Evolutionary conservation across 2,797 vertebrate genomes (phyloP), one percentile per base, ranked within the genome.

Genomic region (Cossypha heuglini): DNA sequence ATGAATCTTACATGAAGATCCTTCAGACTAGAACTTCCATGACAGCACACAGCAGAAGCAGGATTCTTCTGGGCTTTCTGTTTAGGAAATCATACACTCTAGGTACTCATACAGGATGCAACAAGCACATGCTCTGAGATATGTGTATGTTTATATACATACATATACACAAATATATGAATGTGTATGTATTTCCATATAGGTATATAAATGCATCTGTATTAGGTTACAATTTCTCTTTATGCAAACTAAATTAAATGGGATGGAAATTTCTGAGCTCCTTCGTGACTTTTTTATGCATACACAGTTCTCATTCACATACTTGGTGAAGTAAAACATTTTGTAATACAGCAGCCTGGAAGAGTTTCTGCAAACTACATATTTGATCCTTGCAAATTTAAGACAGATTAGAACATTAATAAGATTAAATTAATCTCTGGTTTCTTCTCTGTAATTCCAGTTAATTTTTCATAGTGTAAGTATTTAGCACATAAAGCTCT

Each of bases 391-490:
- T 75, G 37, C 8, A 54, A 75, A 78, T 66, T 58, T 66, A 67
- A 52, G 40, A 62, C 12, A 46, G 26, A 74, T 67, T 76, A 37
- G 16, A 83, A 71, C 24, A 67, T 25, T 31, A 42, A 93, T 86
- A 22, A 62, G 22, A 73, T 46, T 68, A 35, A 61, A 78, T 57
- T 57, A 62, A 48, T 90, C 33, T 58, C 8, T 66, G 21, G 2
- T 6, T 78, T 85, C 29, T 77, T 74, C n/a, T 40, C 52, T 77
- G 21, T 67, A 86, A 88, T 67, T 87, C 49, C 49, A 80, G 16
- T 24, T 76, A 72, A n/a, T 82, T 89, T 86, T 82, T 59, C 33
- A 25, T n/a, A 55, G 10, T 37, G 5, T 46, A 40, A 49, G 33
- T 33, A 63, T 55, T 76, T 71, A 67, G 14, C 13, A 46, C 1